Percentiles rank a stretch among this genome's conserved stretches.
These are phyloP conservation scores for Cecidostiba fungosa DNA, from an alignment of 2,888 invertebrate species.

Conservation along the genomic window DNA sequence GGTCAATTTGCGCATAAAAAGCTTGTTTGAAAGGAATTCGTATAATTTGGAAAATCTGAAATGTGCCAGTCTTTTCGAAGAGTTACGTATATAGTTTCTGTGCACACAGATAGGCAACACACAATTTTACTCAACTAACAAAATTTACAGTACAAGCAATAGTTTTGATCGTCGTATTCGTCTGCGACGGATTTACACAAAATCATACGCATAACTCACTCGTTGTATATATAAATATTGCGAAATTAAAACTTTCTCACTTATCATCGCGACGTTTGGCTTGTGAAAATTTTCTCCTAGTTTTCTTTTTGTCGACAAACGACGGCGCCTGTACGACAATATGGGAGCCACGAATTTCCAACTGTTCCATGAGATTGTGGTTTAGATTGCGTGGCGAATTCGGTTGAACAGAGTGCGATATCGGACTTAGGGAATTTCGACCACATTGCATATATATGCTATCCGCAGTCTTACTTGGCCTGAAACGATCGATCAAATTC, in stretches of 20 bases:
- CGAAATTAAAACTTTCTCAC: neutral
- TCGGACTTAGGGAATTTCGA: constrained; percentile 74
- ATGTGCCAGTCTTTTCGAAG: no score
- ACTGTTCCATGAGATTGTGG: constrained; percentile 61
- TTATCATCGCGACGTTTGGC: constrained; percentile 32
- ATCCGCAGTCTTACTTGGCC: constrained; percentile 67
- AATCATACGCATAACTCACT: neutral
- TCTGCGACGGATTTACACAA: neutral
- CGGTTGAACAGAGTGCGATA: constrained; percentile 68
- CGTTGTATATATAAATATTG: neutral
- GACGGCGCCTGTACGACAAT: constrained; percentile 68
- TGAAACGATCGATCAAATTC: constrained; percentile 54
- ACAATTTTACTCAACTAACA: neutral
- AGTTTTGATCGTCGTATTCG: neutral
- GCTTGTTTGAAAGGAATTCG: no score
- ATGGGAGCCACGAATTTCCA: constrained; percentile 74
- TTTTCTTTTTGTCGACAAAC: neutral
- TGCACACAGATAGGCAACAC: constrained; percentile 3
- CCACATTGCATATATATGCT: constrained; percentile 67
- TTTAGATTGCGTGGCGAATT: constrained; percentile 66
- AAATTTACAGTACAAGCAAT: neutral
- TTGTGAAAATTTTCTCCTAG: neutral
- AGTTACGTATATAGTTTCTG: neutral
- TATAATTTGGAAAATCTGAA: no score
- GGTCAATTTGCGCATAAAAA: neutral